Evolutionary conservation across 2,888 invertebrate species (phyloP), one percentile per base, ranked within the genome.

Genomic region (Eilema depressum): DNA sequence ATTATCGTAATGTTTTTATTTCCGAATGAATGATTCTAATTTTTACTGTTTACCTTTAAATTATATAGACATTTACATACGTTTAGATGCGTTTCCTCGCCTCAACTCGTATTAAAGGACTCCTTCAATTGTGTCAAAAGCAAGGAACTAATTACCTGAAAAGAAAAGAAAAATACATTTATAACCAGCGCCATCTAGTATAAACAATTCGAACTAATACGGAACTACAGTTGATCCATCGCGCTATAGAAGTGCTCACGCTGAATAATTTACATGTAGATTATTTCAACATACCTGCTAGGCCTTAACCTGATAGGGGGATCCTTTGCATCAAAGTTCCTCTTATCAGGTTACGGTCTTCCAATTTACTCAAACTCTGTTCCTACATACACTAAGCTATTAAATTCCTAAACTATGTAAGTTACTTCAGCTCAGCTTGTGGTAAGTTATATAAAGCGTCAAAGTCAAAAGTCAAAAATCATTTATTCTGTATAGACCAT

Each of bases 61-160:
- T 47, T 0, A 17, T 25, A 63, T 37, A 41, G 11, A 7, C 33
- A 11, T 5, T 37, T 63, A 63, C 63, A 63, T 63, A 63, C 63
- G 25, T 25, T n/a, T 17, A 26, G 4, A 41, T 20, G 26, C 8
- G 5, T 41, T 37, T 41, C 2, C 10, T 63, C 14, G n/a, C 20
- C 7, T 20, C 1, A 20, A 10, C 25, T 3, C 17, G 17, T 17
- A 3, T 10, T 5, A 41, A 63, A 41, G 0, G 12, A 37, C 10
- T 17, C 20, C 37, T 63, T 20, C 37, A 63, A 41, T 0, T 12
- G 63, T 4, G 10, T 37, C 25, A 25, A 59, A 59, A 17, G 17
- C 25, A 41, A 41, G 11, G 26, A 26, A 20, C 0, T 63, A 63
- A 63, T 63, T 63, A 63, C 63, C 63, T 63, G 63, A 8, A 63